Base-by-base conservation (phyloP, 2,797 vertebrate species). In the Crotalus adamanteus region DNA sequence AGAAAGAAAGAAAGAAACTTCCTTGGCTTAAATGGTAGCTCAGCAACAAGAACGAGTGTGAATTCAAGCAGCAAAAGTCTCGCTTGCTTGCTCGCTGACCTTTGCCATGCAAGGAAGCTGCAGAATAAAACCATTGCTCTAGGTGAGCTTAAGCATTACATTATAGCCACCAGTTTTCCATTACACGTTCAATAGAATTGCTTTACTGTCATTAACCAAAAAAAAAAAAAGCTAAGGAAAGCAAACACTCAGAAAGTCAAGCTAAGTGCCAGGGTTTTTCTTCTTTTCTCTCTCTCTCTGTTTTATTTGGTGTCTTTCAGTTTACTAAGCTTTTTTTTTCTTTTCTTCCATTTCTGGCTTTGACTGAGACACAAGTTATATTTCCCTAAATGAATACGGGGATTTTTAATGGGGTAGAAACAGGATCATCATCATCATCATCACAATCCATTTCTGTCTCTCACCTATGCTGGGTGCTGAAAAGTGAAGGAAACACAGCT, bases 361-460 rank as follows among this genome's bases (percentile, higher is more conserved):
- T 97, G 97, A 96, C 96, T 98, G 97, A 91, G 88, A 78, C 96
- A 96, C 96, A 97, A 97, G 97, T 97, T 97, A 96, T 97, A 97
- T 96, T 96, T 97, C 96, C 95, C 96, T 96, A 96, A 95, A 97
- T 97, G 97, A 98, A 98, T 90, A 56, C 94, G 94, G 96, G 7
- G 14, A 25, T 20, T 18, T 89, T 56, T 85, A 60, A 37, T 56
- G 6, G 25, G 89, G 85, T 37, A 78, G 51, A 22, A 14, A 69
- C 22, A 93, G 88, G 78, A 1, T 96, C 96, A 96, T 96, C 91
- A 94, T 94, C 95, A 3, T 51, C 95, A 96, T 92, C 94, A 96
- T 95, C 93, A 95, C 93, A 90, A 96, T 96, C 95, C 94, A 94
- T 94, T 92, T 94, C 86, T 93, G 87, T 94, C 53, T 4, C 92